Evolutionary conservation across 35 echinoderm and acorn worm genomes (phyloP).

Genomic region (Lytechinus pictus): DNA sequence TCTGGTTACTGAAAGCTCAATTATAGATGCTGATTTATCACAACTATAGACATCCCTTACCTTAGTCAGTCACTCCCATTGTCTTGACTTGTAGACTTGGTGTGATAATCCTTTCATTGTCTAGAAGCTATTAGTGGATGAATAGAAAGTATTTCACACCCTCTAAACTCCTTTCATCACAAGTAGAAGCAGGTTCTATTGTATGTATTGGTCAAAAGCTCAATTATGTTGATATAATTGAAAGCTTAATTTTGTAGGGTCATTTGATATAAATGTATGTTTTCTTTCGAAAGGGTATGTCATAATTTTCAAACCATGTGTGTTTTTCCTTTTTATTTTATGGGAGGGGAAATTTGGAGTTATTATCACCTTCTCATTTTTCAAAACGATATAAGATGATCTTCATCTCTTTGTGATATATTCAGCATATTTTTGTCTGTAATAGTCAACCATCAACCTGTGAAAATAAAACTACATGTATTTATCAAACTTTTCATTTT

Average conservation of each 20-base stretch:
- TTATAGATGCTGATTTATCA: background rate
- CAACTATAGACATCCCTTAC: background rate
- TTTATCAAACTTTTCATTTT: no score
- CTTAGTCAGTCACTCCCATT: background rate
- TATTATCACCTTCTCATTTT: background rate
- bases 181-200: background rate
- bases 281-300: background rate
- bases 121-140: no score
- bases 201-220: no score
- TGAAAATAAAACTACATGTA: no score
- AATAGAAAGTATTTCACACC: background rate
- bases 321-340: background rate
- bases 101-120: background rate
- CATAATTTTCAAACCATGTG: background rate
- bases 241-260: no score
- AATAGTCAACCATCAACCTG: no score
- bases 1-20: background rate
- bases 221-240: no score
- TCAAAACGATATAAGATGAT: background rate
- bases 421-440: no score
- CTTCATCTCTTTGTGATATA: no score
- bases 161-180: background rate
- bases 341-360: background rate
- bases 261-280: background rate
- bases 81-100: background rate